A percentile compares a stretch with the other conserved stretches of the same genome.
Conservation (phyloP, 1,140 invertebrate genomes). For the Condylostylus longicornis region DNA sequence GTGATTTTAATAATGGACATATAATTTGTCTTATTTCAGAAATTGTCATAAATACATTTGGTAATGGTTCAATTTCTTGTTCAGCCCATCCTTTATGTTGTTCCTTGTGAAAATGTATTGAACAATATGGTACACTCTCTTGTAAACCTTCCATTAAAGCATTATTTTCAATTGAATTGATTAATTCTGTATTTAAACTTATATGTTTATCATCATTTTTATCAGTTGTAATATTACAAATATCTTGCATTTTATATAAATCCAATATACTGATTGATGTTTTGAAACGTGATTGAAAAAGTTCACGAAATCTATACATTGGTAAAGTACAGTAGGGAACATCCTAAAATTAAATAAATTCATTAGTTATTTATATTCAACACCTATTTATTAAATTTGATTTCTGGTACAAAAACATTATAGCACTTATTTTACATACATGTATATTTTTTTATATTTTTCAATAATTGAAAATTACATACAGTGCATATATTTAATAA, state of each 20-base stretch:
- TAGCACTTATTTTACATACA: too few species aligned
- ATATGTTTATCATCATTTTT: slow-evolving; percentile 52
- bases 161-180: slow-evolving; percentile 25
- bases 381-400: too few species aligned
- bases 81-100: slow-evolving; percentile 56
- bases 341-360: slow-evolving; percentile 38
- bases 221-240: slow-evolving; percentile 56
- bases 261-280: slow-evolving; percentile 64
- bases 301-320: slow-evolving; percentile 71
- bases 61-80: slow-evolving; percentile 50
- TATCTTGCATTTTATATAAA: slow-evolving; percentile 63
- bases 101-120: slow-evolving; percentile 36
- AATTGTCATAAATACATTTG: slow-evolving; percentile 42
- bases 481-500: too few species aligned
- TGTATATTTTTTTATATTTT: too few species aligned
- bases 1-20: slow-evolving; percentile 22
- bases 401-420: too few species aligned
- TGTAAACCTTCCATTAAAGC: slow-evolving; percentile 31
- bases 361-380: too few species aligned
- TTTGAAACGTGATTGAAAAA: slow-evolving; percentile 69
- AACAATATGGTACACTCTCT: slow-evolving; percentile 47
- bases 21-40: slow-evolving; percentile 26
- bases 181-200: slow-evolving; percentile 39
- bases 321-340: slow-evolving; percentile 61
- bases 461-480: too few species aligned